Evolutionary conservation across 2,888 invertebrate species (phyloP).

Genomic region (Amphipyra tragopoginis): DNA sequence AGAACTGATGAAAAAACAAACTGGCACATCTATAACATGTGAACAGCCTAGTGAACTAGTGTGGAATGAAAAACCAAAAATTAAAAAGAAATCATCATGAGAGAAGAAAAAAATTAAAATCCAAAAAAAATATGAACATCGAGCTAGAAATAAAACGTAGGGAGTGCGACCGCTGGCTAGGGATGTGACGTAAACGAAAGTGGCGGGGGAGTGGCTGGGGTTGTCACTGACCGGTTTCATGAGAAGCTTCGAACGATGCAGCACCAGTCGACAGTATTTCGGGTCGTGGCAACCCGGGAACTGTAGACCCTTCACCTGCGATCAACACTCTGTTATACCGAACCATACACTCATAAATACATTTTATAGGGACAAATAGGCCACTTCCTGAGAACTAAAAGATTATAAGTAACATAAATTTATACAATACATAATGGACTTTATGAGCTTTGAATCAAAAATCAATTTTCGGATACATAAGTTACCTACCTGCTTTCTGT

Average conservation of each 20-base stretch:
- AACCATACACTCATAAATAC: conserved; percentile 68
- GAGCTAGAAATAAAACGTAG: conserved; percentile 68
- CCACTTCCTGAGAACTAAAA: conserved; percentile 5
- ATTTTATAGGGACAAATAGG: conserved; percentile 44
- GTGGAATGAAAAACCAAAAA: conserved; percentile 61
- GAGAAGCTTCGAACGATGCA: conserved; percentile 98
- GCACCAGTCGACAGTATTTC: conserved; percentile 98
- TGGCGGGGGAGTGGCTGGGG: conserved; percentile 63
- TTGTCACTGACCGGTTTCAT: conserved; percentile 97
- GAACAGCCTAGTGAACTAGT: conserved; percentile 54
- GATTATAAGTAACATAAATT: conserved; percentile 10
- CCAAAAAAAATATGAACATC: conserved; percentile 65
- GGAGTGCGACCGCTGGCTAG: conserved; percentile 69
- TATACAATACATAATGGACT: not conserved
- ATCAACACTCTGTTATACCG: conserved; percentile 83
- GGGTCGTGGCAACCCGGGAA: conserved; percentile 98
- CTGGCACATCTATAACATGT: conserved; percentile 57
- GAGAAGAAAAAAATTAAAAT: conserved; percentile 63
- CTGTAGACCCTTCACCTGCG: conserved; percentile 98
- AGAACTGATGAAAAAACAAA: conserved; percentile 61
- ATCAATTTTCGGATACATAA: not conserved
- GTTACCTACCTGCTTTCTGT: not conserved
- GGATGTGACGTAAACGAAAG: conserved; percentile 65
- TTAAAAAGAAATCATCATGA: conserved; percentile 55
- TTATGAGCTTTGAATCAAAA: conserved; percentile 1